Evolutionary conservation across 2,113 vertebrate genomes (phyloP), one percentile per base, ranked within the genome.

Genomic region (Antigone vipio): DNA sequence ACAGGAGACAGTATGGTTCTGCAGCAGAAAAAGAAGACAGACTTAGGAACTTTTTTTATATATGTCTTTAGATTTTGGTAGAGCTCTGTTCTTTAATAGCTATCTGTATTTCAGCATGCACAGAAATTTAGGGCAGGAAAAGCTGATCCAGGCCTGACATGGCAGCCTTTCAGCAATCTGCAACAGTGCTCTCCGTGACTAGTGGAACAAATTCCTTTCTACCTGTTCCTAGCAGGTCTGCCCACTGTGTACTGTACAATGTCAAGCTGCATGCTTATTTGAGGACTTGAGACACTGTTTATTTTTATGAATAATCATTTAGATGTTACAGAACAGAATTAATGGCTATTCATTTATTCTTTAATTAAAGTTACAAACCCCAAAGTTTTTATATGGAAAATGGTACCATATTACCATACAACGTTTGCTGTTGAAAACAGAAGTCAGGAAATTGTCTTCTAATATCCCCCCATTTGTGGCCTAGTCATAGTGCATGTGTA

Each of bases 231-330:
- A 32, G 29, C 35, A 73, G 29, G 40, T 53, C 30, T 55, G 13
- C 19, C 29, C 50, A 73, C 27, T 44, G 38, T 60, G 58, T 38
- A 73, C 52, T 32, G 38, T 22, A 73, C 30, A 38, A 73, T 56
- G 20, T 55, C 52, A 73, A 21, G 35, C 53, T 73, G 27, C 35
- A 42, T 40, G 58, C 50, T 72, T 32, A 38, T 53, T 72, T 71
- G 47, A 71, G 27, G n/a, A 52, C 18, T 58, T 58, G 55, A 58
- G 32, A 30, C 55, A 34, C 55, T 58, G 55, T 34, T 58, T 58
- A 58, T 21, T 56, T 93, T 83, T 58, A 92, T 91, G 93, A 55
- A 93, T 93, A 96, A 95, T 94, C 32, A 49, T 74, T 92, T 83
- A 89, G 58, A 92, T 77, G 88, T 91, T 84, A 80, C 60, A 45